A percentile compares a stretch with the other conserved stretches of the same genome.
These are phyloP conservation scores for Rhea pennata DNA, from an alignment of 2,113 vertebrate genomes.

Conservation along the genomic window DNA sequence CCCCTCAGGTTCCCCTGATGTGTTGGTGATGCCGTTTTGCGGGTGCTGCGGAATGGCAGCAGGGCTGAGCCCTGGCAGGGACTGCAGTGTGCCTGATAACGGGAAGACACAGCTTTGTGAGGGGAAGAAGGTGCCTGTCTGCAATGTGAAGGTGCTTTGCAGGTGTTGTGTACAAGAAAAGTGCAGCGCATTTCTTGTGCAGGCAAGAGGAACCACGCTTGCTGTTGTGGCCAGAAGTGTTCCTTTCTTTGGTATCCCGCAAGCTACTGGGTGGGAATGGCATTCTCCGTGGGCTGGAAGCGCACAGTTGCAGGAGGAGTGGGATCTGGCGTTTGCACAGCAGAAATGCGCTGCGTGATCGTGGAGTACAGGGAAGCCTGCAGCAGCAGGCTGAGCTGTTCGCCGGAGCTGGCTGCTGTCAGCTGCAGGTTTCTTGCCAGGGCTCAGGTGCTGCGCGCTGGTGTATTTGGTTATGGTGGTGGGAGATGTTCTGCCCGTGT, in stretches of 20 bases:
- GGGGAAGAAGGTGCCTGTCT: neutral
- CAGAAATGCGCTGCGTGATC: neutral
- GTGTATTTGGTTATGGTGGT: accelerated
- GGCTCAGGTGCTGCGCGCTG: neutral
- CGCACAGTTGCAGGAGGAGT: no score
- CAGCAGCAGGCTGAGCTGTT: neutral
- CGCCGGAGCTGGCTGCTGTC: neutral
- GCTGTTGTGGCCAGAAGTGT: accelerated
- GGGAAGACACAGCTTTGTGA: neutral
- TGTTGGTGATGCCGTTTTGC: accelerated
- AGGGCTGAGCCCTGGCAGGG: no score
- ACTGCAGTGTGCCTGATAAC: accelerated
- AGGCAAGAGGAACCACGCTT: neutral
- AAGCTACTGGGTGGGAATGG: accelerated
- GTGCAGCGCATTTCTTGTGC: accelerated
- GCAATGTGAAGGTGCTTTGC: neutral
- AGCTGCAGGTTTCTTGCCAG: accelerated
- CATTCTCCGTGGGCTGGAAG: neutral
- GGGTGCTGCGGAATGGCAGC: accelerated
- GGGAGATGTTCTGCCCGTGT: neutral
- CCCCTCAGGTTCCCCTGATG: accelerated
- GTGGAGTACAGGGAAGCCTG: neutral
- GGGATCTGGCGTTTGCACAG: accelerated
- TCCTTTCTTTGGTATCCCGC: accelerated
- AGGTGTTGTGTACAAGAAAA: accelerated